phyloP scores from a whole-genome alignment of 2,797 vertebrate genomes.

The Scolopax bukidnonensis region DNA sequence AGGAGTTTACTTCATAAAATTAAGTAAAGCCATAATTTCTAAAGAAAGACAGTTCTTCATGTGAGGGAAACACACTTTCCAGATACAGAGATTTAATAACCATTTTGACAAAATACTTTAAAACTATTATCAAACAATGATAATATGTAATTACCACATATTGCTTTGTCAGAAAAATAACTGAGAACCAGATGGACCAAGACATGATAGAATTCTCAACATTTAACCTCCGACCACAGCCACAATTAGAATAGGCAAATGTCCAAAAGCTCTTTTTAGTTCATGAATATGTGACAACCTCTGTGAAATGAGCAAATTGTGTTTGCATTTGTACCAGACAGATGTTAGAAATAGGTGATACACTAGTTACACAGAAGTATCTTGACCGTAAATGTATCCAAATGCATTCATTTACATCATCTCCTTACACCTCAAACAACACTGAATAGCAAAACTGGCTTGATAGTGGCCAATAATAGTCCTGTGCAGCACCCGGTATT shows the following conservation, averaged over 20 bases:
- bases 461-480: fast-evolving
- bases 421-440: neutral
- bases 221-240: neutral
- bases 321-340: neutral
- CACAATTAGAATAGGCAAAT: slow-evolving; percentile 33
- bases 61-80: neutral
- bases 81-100: neutral
- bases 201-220: neutral
- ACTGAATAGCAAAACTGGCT: neutral
- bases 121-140: slow-evolving; percentile 12
- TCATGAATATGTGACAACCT: neutral
- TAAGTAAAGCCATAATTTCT: neutral
- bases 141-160: neutral
- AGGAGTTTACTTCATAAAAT: neutral
- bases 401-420: neutral
- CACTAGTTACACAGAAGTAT: neutral
- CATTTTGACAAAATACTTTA: slow-evolving; percentile 6
- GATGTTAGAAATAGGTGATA: neutral
- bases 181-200: neutral
- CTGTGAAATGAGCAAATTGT: neutral
- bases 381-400: neutral
- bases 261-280: neutral
- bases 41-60: neutral
- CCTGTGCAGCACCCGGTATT: neutral
- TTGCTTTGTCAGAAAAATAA: slow-evolving; percentile 2